phyloP scores from a whole-genome alignment of 1,140 invertebrate genomes.

The Zaprionus capensis region DNA sequence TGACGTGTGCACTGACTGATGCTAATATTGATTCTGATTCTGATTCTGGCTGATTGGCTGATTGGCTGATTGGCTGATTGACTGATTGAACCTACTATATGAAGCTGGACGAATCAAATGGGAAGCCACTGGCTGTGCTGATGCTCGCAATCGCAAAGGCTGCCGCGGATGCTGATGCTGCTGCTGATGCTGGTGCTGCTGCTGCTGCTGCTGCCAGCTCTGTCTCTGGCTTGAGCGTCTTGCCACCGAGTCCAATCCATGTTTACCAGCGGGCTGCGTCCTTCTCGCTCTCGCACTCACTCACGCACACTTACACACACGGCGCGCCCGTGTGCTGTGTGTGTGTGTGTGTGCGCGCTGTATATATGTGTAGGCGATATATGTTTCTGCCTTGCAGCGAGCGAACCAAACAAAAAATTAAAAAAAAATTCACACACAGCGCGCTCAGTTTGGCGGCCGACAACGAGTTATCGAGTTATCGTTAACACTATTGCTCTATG shows the following conservation, averaged over 20 bases:
- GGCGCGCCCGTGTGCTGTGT: constrained; percentile 15
- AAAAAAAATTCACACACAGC: constrained; percentile 33
- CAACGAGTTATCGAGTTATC: constrained; percentile 10
- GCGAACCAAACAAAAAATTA: constrained; percentile 43
- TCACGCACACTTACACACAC: constrained; percentile 50
- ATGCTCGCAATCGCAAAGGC: constrained; percentile 50
- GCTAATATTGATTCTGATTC: constrained; percentile 32
- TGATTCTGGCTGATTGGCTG: constrained; percentile 40
- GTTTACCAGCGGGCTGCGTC: constrained; percentile 53
- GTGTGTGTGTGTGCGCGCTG: constrained; percentile 5
- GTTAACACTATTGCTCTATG: constrained; percentile 4
- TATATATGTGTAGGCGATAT: constrained; percentile 10
- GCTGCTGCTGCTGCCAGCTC: constrained; percentile 66
- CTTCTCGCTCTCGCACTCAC: constrained; percentile 31
- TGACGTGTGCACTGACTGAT: constrained; percentile 48
- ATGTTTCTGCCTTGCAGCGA: neutral
- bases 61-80: constrained; percentile 39
- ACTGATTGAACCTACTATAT: constrained; percentile 54
- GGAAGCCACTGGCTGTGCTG: constrained; percentile 69
- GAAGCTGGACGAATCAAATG: constrained; percentile 68
- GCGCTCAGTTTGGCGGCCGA: constrained; percentile 16
- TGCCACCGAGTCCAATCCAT: constrained; percentile 84
- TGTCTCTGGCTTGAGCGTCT: constrained; percentile 71
- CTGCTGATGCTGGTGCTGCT: constrained; percentile 55
- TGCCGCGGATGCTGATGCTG: constrained; percentile 58